Evolutionary conservation across 2,113 vertebrate genomes (phyloP).

Genomic region (Neolamprologus ventralis): DNA sequence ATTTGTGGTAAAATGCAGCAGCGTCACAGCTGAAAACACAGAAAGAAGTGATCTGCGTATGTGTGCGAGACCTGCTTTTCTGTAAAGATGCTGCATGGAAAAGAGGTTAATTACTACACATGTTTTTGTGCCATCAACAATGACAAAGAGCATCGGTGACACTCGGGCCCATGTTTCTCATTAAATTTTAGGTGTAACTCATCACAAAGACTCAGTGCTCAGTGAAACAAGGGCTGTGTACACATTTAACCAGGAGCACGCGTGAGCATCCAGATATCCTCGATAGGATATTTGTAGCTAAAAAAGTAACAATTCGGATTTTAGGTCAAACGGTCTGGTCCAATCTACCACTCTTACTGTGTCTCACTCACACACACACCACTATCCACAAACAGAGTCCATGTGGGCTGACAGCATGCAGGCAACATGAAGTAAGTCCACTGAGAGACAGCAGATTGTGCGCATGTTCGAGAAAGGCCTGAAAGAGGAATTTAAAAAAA

Average conservation of each 20-base stretch:
- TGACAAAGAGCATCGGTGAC: not conserved
- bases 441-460: slow-evolving; percentile 28
- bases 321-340: not conserved
- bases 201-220: not conserved
- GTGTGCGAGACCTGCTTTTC: not conserved
- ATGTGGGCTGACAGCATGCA: slow-evolving; percentile 40
- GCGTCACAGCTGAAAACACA: not conserved
- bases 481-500: not conserved
- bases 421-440: not conserved
- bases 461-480: not conserved
- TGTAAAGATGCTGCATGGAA: not conserved
- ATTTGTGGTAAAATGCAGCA: not conserved
- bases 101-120: not conserved
- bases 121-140: not conserved
- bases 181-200: not conserved
- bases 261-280: not conserved
- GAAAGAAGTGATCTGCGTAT: not conserved
- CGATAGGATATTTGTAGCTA: not conserved
- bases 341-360: not conserved
- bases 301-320: not conserved
- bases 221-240: not conserved
- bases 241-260: not conserved
- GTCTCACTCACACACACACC: not conserved
- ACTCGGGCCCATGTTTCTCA: not conserved
- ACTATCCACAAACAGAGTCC: not conserved